Base-by-base conservation (phyloP, 2,888 invertebrate genomes). In the Mesodorylaimus sp. region DNA sequence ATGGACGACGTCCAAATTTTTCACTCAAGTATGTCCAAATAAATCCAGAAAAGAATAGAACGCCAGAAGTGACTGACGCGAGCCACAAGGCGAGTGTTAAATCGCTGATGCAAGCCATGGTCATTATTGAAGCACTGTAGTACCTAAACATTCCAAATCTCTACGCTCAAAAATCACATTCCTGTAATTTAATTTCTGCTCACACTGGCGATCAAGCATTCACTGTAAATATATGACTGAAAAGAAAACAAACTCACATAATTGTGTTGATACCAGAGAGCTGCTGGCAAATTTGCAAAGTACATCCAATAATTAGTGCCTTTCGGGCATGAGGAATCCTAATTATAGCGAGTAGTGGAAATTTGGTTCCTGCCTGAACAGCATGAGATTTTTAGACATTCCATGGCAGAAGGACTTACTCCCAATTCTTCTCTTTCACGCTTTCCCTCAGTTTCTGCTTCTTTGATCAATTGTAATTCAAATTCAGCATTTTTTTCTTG, bases 111-210 rank as follows among this genome's bases (percentile, higher is more conserved):
- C 72, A 71, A 1, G 70, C 65, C 64, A 70, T 70, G 48, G 68
- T 61, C 21, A 72, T 73, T 50, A 74, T 73, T 50, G 70, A 70
- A 3, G 73, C 74, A 56, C 72, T 71, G 60, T 74, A 74, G 60
- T 74, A 74, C 70, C 71, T 73, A 58, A 24, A 56, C 53, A 39
- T 39, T 21, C 7, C 7, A 39, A n/a, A 10, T 10, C n/a, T 10
- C 10, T 36, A 10, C n/a, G 10, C n/a, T 36, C 36, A 36, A 36
- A 36, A n/a, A 36, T n/a, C n/a, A 10, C 36, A 10, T n/a, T 10
- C 36, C n/a, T 10, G n/a, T 10, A 10, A 10, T 36, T 36, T 10
- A 36, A n/a, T 10, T 10, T 36, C 10, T 36, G 10, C 10, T 10
- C 10, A 36, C 10, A 10, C 36, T 10, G 36, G n/a, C n/a, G n/a